These are phyloP conservation scores for Echinops telfairi DNA, from an alignment of 2,113 vertebrate species.

Conservation along the genomic window DNA sequence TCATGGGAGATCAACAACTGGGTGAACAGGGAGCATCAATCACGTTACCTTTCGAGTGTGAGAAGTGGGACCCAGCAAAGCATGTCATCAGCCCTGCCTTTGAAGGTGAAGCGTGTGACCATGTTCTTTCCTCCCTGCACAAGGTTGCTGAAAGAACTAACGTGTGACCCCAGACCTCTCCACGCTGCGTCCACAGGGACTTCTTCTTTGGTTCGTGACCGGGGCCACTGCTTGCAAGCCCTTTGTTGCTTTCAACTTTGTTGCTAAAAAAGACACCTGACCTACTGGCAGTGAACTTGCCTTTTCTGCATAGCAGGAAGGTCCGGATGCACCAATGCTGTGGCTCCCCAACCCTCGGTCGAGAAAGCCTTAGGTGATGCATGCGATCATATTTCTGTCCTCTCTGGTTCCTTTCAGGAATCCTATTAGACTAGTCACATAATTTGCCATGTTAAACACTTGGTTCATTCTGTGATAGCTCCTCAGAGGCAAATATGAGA, in stretches of 20 bases:
- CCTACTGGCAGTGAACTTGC: conserved; percentile 48
- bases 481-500: conserved; percentile 75
- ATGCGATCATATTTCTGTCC: background rate
- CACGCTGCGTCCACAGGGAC: conserved; percentile 55
- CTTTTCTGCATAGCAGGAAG: conserved; percentile 64
- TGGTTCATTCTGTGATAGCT: conserved; percentile 70
- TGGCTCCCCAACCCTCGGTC: background rate
- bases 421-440: conserved; percentile 73
- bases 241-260: conserved; percentile 75
- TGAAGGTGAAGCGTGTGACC: conserved; percentile 70
- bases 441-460: conserved; percentile 78
- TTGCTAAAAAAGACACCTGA: conserved; percentile 67
- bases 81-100: conserved; percentile 28
- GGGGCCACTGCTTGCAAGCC: conserved; percentile 52
- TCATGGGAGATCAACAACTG: conserved; percentile 85
- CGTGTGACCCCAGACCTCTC: conserved; percentile 43
- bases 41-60: conserved; percentile 77
- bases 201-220: conserved; percentile 66
- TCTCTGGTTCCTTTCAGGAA: conserved; percentile 55
- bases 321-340: conserved; percentile 1
- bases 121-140: conserved; percentile 59
- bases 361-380: conserved; percentile 16
- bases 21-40: conserved; percentile 85
- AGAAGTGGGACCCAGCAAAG: conserved; percentile 72
- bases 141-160: conserved; percentile 46